Conservation (phyloP, 2,797 vertebrate genomes). For the Acropternis orthonyx region DNA sequence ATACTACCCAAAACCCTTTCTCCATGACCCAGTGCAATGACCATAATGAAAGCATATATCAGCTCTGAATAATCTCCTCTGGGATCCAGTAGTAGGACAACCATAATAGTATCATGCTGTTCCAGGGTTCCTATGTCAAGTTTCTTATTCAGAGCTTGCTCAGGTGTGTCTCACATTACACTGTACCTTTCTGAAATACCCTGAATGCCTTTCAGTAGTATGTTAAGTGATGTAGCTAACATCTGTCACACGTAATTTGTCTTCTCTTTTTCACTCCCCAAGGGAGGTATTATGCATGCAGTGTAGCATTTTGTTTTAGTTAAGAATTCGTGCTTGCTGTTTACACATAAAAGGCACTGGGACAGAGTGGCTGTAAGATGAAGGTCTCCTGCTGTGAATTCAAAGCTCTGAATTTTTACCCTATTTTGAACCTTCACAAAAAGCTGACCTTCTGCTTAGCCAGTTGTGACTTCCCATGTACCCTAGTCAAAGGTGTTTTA, state of each 20-base stretch:
- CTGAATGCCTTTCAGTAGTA: conserved; percentile 35
- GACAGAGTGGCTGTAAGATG: background rate
- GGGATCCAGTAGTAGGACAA: background rate
- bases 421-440: background rate
- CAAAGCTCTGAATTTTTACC: background rate
- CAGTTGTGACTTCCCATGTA: background rate
- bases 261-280: conserved; percentile 28
- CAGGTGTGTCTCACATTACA: background rate
- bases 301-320: conserved; percentile 18
- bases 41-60: background rate
- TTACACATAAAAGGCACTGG: conserved; percentile 5
- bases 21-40: background rate
- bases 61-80: background rate
- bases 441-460: background rate
- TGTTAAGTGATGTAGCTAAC: conserved; percentile 59
- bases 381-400: background rate
- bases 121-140: background rate
- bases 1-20: background rate
- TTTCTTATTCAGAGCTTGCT: conserved; percentile 2
- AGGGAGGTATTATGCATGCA: conserved; percentile 44
- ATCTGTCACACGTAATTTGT: conserved; percentile 58
- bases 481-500: background rate
- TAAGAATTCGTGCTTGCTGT: conserved; percentile 12
- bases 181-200: background rate
- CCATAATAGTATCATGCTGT: background rate